Evolutionary conservation across 2,797 vertebrate genomes (phyloP).

Genomic region (Salarias fasciatus): DNA sequence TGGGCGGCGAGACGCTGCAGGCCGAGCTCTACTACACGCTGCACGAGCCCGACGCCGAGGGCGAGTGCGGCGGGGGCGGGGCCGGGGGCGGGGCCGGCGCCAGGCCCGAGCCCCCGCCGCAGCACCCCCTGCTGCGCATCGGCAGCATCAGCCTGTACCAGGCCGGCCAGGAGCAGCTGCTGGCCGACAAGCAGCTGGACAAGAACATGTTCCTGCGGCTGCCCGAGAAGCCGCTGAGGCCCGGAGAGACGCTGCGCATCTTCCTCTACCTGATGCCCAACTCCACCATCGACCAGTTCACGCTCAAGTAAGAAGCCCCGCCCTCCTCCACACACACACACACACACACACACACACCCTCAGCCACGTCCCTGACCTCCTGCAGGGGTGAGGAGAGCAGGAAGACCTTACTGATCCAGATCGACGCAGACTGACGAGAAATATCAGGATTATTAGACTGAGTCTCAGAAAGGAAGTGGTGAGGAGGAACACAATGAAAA

Average conservation of each 20-base stretch:
- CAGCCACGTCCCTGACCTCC: no score
- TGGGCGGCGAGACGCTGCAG: conserved; percentile 86
- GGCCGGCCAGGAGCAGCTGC: conserved; percentile 82
- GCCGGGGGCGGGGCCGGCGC: conserved; percentile 62
- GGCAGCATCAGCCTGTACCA: conserved; percentile 96
- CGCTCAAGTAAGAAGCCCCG: conserved; percentile 87
- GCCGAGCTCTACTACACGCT: conserved; percentile 96
- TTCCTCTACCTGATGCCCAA: conserved; percentile 92
- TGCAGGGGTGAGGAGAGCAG: no score
- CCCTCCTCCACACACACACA: no score
- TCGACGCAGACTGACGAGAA: no score
- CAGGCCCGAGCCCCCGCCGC: conserved; percentile 87
- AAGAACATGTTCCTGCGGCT: conserved; percentile 93
- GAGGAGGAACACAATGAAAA: no score
- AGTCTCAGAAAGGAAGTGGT: no score
- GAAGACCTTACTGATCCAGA: no score
- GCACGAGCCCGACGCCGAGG: conserved; percentile 83
- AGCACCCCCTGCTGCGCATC: conserved; percentile 95
- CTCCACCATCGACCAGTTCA: conserved; percentile 94
- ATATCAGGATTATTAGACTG: no score
- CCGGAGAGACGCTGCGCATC: conserved; percentile 92
- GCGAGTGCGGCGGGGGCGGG: conserved; percentile 85
- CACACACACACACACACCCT: no score
- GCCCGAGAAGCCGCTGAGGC: conserved; percentile 91
- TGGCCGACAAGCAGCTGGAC: conserved; percentile 93